Evolutionary conservation across 2,113 vertebrate species (phyloP).

Genomic region (Sus scrofa): T2T-Sscrofa CM000813.6:42383001-42383500

Average conservation of each 20-base stretch:
- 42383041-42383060: neutral
- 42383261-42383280: neutral
- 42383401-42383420: neutral
- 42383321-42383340: neutral
- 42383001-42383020: neutral
- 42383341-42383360: neutral
- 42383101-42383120: neutral
- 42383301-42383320: neutral
- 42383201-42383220: neutral
- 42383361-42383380: neutral
- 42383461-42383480: neutral
- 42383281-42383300: accelerated
- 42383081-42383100: neutral
- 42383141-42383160: accelerated
- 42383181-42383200: neutral
- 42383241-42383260: neutral
- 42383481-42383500: slow-evolving; percentile 90
- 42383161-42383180: neutral
- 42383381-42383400: neutral
- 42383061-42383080: neutral
- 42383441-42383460: accelerated
- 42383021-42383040: neutral
- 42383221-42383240: neutral
- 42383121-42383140: neutral
- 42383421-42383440: too few relatives aligned